Evolutionary conservation across 2,797 vertebrate genomes (phyloP), one percentile per base, ranked within the genome.

Genomic region (Ceryle rudis): DNA sequence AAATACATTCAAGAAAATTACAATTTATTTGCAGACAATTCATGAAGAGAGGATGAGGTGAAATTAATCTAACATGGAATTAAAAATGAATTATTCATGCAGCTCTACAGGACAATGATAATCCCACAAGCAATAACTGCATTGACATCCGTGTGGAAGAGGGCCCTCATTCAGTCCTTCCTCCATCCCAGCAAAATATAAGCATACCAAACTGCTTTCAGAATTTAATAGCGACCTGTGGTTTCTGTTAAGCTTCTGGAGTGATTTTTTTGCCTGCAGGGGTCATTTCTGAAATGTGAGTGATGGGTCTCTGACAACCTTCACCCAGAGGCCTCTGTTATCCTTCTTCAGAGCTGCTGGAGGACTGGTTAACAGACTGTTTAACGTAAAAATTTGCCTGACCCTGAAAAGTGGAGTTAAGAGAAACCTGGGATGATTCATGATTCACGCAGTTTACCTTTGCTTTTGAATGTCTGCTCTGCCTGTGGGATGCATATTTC

Each of bases 31-130:
- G 84, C 81, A 55, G 74, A 93, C 15, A 95, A 87, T 82, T 77
- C 78, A 46, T 31, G 42, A 86, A 69, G 52, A 82, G 37, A 72
- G 22, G 85, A 94, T 91, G 62, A 90, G 42, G 66, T 60, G 8
- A 93, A 96, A 91, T 94, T 81, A 94, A 94, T 96, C 55, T 94
- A 92, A 89, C 75, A 77, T 0, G 3, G 81, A 96, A 94, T 95
- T 81, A 83, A 94, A 90, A 90, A 89, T 91, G 4, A 94, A 96
- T 97, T 96, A 94, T 97, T 91, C 91, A 94, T 95, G 42, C 19
- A 67, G 47, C 0, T n/a, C 29, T 81, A 41, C 37, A 71, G 67
- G 79, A 86, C 62, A 86, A 47, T 78, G 75, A 94, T 79, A 86
- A 78, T 33, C 46, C 86, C 72, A 81, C 8, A 96, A 83, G 80